Evolutionary conservation across 2,888 invertebrate species (phyloP).

Genomic region (Nephrocerus scutellatus): DNA sequence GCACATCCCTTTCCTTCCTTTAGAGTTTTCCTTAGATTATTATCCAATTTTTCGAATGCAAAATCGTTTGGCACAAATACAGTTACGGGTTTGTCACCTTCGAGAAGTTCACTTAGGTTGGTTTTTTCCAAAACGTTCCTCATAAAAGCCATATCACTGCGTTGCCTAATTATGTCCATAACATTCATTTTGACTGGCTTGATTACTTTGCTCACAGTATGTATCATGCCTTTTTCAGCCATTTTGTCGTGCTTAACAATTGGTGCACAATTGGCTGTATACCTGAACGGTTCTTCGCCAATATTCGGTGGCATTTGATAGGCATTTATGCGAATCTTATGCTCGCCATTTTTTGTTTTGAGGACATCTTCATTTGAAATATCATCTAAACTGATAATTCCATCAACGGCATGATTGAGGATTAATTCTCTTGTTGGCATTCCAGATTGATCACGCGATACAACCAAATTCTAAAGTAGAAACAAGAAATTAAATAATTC

Average conservation of each 20-base stretch:
- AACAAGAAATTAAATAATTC: constrained; percentile 15
- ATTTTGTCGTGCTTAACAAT: constrained; percentile 56
- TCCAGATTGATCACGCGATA: too few species aligned
- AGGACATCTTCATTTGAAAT: constrained; percentile 54
- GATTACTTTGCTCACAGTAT: constrained; percentile 57
- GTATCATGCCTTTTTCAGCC: constrained; percentile 61
- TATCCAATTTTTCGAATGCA: constrained; percentile 57
- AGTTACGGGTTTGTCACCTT: constrained; percentile 53
- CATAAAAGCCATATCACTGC: constrained; percentile 56
- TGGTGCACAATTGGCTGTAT: constrained; percentile 62
- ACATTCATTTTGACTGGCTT: constrained; percentile 52
- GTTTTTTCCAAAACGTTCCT: constrained; percentile 52
- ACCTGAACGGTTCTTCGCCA: constrained; percentile 36
- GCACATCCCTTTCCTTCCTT: constrained; percentile 55
- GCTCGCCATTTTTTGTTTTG: constrained; percentile 36
- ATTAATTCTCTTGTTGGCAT: too few species aligned
- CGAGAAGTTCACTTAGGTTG: constrained; percentile 52
- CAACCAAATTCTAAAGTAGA: constrained; percentile 49
- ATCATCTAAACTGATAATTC: constrained; percentile 53
- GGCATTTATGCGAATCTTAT: constrained; percentile 44
- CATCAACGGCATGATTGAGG: constrained; percentile 54
- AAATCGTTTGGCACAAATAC: constrained; percentile 61
- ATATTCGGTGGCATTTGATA: constrained; percentile 36
- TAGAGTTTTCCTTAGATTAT: constrained; percentile 50
- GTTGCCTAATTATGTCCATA: constrained; percentile 53